These are phyloP conservation scores for Hyles vespertilio DNA, from an alignment of 1,140 invertebrate species.

Conservation along the genomic window DNA sequence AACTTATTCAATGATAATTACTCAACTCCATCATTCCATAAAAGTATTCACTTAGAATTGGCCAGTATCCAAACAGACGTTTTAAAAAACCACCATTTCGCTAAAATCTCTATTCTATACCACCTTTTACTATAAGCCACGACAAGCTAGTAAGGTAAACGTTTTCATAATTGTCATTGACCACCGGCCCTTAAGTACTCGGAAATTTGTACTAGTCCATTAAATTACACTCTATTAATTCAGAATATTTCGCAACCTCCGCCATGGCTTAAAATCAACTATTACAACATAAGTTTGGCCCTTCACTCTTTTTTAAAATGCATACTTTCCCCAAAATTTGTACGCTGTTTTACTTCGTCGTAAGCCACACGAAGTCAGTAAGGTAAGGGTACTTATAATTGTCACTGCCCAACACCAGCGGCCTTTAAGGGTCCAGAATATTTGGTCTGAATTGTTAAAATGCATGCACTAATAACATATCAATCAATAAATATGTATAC, in stretches of 20 bases:
- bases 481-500: too few species aligned
- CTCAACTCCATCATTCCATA: too few species aligned
- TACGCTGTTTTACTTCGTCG: not conserved
- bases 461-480: conserved; percentile 5
- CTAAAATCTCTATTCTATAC: not conserved
- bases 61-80: too few species aligned
- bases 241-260: too few species aligned
- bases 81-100: too few species aligned
- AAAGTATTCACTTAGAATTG: too few species aligned
- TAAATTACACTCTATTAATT: conserved; percentile 12
- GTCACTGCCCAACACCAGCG: conserved; percentile 1
- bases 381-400: not conserved
- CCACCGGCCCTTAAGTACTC: conserved; percentile 8
- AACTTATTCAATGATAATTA: too few species aligned
- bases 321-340: too few species aligned
- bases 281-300: too few species aligned
- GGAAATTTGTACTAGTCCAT: conserved; percentile 17
- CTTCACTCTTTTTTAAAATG: too few species aligned
- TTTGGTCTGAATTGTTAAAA: conserved; percentile 21
- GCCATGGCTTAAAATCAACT: too few species aligned
- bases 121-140: not conserved
- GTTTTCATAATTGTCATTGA: conserved; percentile 1
- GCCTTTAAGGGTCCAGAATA: conserved; percentile 9
- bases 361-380: not conserved
- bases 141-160: not conserved